These are phyloP conservation scores for Tarsius wallacei DNA, from an alignment of 2,797 vertebrate genomes.

Conservation along the genomic window DNA sequence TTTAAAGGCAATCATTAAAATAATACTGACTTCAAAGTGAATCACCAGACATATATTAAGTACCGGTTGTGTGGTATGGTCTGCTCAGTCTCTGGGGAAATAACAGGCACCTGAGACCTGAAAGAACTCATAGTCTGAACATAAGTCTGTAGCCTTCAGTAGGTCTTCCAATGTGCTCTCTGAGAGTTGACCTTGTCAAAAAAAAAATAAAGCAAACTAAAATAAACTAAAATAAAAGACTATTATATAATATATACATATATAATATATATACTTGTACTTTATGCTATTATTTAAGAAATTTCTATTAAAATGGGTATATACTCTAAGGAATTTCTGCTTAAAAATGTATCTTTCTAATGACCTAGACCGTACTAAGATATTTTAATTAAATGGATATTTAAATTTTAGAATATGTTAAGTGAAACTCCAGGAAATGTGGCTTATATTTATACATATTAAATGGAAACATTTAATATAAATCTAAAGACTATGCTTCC, in stretches of 20 bases:
- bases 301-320: constrained; percentile 34
- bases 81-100: neutral
- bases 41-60: neutral
- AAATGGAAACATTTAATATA: neutral
- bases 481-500: neutral
- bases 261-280: neutral
- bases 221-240: too few relatives aligned
- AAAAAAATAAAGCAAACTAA: neutral
- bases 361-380: neutral
- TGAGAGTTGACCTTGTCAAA: neutral
- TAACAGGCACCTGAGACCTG: neutral
- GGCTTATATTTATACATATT: neutral
- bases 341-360: constrained; percentile 1
- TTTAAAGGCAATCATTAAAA: constrained; percentile 22
- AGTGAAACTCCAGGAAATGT: constrained; percentile 28
- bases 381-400: neutral
- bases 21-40: neutral
- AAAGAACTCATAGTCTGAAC: neutral
- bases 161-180: neutral
- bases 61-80: neutral
- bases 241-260: too few relatives aligned
- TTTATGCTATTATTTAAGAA: neutral
- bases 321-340: neutral
- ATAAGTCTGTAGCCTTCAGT: neutral
- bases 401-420: constrained; percentile 22